These are phyloP conservation scores for Asbolus verrucosus DNA, from an alignment of 1,140 invertebrate genomes.

Conservation along the genomic window DNA sequence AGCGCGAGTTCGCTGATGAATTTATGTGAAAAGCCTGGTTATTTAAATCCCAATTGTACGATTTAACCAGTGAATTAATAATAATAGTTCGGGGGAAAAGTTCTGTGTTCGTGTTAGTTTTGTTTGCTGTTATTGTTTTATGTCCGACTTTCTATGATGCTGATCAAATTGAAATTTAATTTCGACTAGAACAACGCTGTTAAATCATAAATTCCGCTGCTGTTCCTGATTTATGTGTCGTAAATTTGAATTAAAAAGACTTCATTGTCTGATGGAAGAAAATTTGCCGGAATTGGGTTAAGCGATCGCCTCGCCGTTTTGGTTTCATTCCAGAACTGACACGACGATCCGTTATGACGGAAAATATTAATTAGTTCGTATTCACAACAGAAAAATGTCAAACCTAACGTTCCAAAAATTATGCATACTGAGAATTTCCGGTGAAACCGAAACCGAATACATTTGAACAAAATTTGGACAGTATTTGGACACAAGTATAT, in stretches of 20 bases:
- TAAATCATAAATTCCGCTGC: constrained; percentile 20
- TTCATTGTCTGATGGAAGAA: neutral
- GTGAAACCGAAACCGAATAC: too few relatives aligned
- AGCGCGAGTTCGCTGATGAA: constrained; percentile 22
- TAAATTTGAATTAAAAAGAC: constrained; percentile 15
- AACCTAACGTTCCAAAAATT: too few relatives aligned
- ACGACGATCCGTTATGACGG: too few relatives aligned
- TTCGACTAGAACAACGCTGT: constrained; percentile 18
- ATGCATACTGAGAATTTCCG: too few relatives aligned
- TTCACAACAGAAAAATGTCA: too few relatives aligned
- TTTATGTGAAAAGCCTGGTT: constrained; percentile 24
- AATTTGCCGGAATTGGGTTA: too few relatives aligned
- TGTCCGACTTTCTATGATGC: constrained; percentile 15
- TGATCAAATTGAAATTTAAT: constrained; percentile 39
- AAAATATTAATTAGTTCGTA: too few relatives aligned
- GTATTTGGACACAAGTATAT: too few relatives aligned
- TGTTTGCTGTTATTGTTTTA: constrained; percentile 30
- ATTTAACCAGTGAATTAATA: constrained; percentile 35
- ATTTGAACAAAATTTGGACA: too few relatives aligned
- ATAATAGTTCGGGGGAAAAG: constrained; percentile 25
- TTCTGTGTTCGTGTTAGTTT: constrained; percentile 16
- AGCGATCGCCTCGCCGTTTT: too few relatives aligned
- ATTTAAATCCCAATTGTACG: constrained; percentile 30
- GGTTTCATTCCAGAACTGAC: too few relatives aligned
- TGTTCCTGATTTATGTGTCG: constrained; percentile 7